Evolutionary conservation across 2,888 invertebrate genomes (phyloP).

Genomic region (Antheraea yamamai): DNA sequence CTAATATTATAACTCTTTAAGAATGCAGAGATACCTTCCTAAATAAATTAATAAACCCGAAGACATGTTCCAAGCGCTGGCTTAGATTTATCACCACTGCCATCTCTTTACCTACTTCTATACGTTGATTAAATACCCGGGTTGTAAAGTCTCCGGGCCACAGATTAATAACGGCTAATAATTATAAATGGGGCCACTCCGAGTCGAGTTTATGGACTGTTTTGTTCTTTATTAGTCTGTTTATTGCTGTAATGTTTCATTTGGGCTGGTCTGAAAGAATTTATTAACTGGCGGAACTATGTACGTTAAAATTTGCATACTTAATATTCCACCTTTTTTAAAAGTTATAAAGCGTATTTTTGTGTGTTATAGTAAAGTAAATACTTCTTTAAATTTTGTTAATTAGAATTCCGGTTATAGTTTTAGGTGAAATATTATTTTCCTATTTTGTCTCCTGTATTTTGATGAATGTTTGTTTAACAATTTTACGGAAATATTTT

Average conservation of each 20-base stretch:
- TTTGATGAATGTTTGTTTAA: neutral
- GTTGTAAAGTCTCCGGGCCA: slow-evolving; percentile 21
- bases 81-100: neutral
- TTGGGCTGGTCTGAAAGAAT: slow-evolving; percentile 19
- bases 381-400: neutral
- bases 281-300: slow-evolving; percentile 12
- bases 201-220: slow-evolving; percentile 36
- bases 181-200: slow-evolving; percentile 28
- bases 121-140: slow-evolving; percentile 22
- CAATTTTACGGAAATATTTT: neutral
- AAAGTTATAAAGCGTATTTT: slow-evolving; percentile 4
- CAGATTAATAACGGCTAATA: slow-evolving; percentile 26
- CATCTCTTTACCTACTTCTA: slow-evolving; percentile 13
- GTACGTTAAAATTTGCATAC: neutral
- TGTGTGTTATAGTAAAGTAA: neutral
- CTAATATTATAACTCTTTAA: neutral
- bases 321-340: slow-evolving; percentile 13
- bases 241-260: slow-evolving; percentile 30
- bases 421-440: neutral
- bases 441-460: neutral
- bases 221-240: slow-evolving; percentile 36
- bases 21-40: neutral
- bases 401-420: neutral
- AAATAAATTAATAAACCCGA: neutral
- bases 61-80: neutral